These are phyloP conservation scores for Amphimallon solstitiale DNA, from an alignment of 2,888 invertebrate species.

Conservation along the genomic window DNA sequence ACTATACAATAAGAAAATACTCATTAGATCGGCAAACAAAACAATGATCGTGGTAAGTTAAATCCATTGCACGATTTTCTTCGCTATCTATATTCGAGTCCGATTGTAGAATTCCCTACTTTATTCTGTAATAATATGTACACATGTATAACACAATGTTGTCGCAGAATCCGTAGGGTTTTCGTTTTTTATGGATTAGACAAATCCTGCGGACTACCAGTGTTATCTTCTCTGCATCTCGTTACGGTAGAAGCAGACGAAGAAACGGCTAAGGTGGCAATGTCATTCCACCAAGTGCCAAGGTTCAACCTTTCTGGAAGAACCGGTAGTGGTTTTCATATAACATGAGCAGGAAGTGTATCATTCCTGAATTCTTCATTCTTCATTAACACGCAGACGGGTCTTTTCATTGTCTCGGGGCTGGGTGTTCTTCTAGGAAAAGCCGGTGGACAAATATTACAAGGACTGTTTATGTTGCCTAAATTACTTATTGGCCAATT, in stretches of 20 bases:
- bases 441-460: constrained; percentile 62
- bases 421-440: constrained; percentile 57
- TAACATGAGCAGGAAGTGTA: constrained; percentile 70
- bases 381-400: constrained; percentile 74
- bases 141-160: constrained; percentile 6
- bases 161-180: neutral
- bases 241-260: constrained; percentile 42
- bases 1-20: constrained; percentile 13
- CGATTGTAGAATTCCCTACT: constrained; percentile 17
- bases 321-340: constrained; percentile 87
- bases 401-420: constrained; percentile 63
- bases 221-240: constrained; percentile 30
- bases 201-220: constrained; percentile 26
- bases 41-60: constrained; percentile 17
- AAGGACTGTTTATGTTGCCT: constrained; percentile 50
- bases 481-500: constrained; percentile 59
- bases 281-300: constrained; percentile 63
- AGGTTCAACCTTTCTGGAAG: constrained; percentile 77
- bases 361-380: constrained; percentile 66
- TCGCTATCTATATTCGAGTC: constrained; percentile 13
- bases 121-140: constrained; percentile 7
- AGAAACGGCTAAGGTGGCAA: constrained; percentile 61
- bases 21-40: constrained; percentile 25
- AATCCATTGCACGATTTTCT: constrained; percentile 32
- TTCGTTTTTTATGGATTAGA: constrained; percentile 15